Conservation (phyloP, 2,888 invertebrate genomes). For the Drosophila quinaria region DNA sequence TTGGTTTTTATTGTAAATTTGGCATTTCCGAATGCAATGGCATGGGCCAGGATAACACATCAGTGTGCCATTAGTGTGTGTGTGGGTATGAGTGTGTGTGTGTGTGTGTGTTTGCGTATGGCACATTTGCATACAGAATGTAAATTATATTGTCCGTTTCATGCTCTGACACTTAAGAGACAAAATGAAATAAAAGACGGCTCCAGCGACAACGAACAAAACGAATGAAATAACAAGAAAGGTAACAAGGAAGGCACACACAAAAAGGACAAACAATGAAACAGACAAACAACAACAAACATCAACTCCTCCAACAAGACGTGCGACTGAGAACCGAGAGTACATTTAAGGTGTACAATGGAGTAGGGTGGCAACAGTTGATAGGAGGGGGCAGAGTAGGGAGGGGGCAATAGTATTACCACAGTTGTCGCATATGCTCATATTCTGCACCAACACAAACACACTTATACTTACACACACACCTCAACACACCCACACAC, state of each 20-base stretch:
- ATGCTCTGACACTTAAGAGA: conserved; percentile 78
- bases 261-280: conserved; percentile 31
- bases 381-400: background rate
- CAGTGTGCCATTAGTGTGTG: conserved; percentile 13
- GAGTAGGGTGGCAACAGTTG: no score
- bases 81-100: conserved; percentile 18
- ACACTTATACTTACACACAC: background rate
- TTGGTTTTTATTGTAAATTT: conserved; percentile 71
- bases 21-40: conserved; percentile 64
- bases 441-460: background rate
- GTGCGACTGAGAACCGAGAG: conserved; percentile 21
- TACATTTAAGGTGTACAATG: conserved; percentile 12
- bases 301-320: conserved; percentile 43
- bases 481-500: conserved; percentile 14
- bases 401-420: conserved; percentile 12
- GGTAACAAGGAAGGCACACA: conserved; percentile 50
- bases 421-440: conserved; percentile 35
- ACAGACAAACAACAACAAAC: conserved; percentile 50
- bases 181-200: conserved; percentile 77
- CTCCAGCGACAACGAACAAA: conserved; percentile 61
- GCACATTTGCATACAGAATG: conserved; percentile 74
- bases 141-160: conserved; percentile 78
- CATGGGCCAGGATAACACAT: conserved; percentile 46
- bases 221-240: conserved; percentile 54
- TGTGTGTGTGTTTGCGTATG: conserved; percentile 25